Base-by-base conservation (phyloP, 1,140 invertebrate genomes). In the Cyclargus thomasi region DNA sequence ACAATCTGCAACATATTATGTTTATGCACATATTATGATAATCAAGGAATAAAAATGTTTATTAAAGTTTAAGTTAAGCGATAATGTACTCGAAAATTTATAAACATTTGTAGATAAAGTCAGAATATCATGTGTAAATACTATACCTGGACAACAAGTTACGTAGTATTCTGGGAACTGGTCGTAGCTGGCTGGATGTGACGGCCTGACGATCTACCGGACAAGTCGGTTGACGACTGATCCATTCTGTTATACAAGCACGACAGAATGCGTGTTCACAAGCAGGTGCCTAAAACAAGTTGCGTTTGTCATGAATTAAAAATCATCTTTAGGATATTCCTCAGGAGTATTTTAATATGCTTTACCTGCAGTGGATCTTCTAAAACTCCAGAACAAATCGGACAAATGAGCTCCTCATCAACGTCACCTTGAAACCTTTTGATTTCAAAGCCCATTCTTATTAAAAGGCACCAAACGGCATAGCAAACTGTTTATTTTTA, bases 201-300 rank as follows among this genome's bases (percentile, higher is more conserved):
- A 98, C 95, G 62, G 95, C 92, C 79, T 96, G 96, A 63, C 98
- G 93, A 88, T 99, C 97, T 55, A 99, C 94, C 21, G 98, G 98
- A 88, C 98, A 99, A 20, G 96, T 98, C 16, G 96, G 96, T 81
- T 98, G 97, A 53, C 96, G 92, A 63, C 94, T 95, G 69, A 99
- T 94, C 98, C 98, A 99, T 89, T 99, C 97, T 64, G 95, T 95
- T 73, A 99, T 99, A 86, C 98, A 99, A 17, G 93, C 93, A 78
- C 95, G 93, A 91, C 98, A 99, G 92, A 99, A 99, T 68, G 97
- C 97, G 92, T 99, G 97, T 87, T 99, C 98, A 91, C 97, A 99
- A 75, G 95, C 94, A 53, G 97, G 97, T 68, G 97, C 97, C 97
- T 99, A 88, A 36, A 72, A 76, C 64, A 67, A 71, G 1, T 18